A percentile compares a stretch with the other conserved stretches of the same genome.
Evolutionary conservation across 2,888 invertebrate species (phyloP).

Genomic region (Andrena fulva): DNA sequence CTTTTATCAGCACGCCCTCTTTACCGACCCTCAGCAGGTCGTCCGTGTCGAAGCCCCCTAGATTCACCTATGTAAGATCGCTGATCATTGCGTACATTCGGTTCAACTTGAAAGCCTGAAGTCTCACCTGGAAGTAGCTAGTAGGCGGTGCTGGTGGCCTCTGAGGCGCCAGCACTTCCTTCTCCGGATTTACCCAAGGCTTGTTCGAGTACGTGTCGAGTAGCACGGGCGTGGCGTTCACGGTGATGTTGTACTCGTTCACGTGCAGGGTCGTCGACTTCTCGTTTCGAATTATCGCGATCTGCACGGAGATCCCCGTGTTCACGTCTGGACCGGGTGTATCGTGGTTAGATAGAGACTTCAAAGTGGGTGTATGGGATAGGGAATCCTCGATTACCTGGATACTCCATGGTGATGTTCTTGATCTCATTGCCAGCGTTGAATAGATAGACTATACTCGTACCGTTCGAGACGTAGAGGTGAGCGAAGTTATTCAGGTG

Average conservation of each 20-base stretch:
- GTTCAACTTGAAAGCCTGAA: background rate
- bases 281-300: conserved; percentile 92
- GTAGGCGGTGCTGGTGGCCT: conserved; percentile 95
- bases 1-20: conserved; percentile 87
- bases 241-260: conserved; percentile 90
- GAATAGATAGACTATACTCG: conserved; percentile 93
- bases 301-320: conserved; percentile 94
- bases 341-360: background rate
- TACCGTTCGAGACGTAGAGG: conserved; percentile 92
- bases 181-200: conserved; percentile 94
- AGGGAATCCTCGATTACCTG: conserved; percentile 80
- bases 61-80: conserved; percentile 89
- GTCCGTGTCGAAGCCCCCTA: conserved; percentile 93
- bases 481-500: conserved; percentile 97
- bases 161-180: conserved; percentile 94
- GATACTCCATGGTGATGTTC: conserved; percentile 91
- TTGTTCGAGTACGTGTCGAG: conserved; percentile 93
- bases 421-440: conserved; percentile 93
- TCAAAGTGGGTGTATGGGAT: background rate
- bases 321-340: conserved; percentile 87
- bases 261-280: conserved; percentile 92
- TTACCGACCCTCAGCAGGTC: conserved; percentile 88
- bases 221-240: conserved; percentile 89
- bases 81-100: conserved; percentile 34
- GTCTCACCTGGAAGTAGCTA: conserved; percentile 92